These are phyloP conservation scores for Drosophila austrosaltans DNA, from an alignment of 2,888 invertebrate genomes.

Conservation along the genomic window DNA sequence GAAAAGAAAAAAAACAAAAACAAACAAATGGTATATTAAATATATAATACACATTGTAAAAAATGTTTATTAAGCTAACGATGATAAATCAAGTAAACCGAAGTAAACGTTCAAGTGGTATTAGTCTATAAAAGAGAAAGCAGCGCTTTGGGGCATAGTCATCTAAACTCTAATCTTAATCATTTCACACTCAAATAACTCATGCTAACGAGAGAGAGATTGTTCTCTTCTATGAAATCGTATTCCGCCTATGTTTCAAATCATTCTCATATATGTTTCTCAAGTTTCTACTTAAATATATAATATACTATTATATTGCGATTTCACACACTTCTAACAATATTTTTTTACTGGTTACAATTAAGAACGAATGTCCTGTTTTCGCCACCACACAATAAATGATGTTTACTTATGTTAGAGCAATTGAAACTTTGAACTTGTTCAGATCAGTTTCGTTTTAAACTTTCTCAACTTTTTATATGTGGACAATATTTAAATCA, in stretches of 20 bases:
- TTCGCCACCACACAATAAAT: background rate
- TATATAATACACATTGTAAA: conserved; percentile 42
- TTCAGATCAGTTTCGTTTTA: too few relatives aligned
- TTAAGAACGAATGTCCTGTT: background rate
- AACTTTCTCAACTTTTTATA: too few relatives aligned
- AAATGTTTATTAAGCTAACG: conserved; percentile 38
- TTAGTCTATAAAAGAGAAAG: conserved; percentile 53
- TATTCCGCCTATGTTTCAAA: background rate
- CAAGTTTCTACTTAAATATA: background rate
- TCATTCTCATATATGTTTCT: conserved; percentile 4
- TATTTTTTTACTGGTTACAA: background rate
- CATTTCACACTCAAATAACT: conserved; percentile 28
- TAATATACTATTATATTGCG: background rate
- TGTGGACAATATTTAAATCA: too few relatives aligned
- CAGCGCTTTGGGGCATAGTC: conserved; percentile 29
- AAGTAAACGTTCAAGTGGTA: conserved; percentile 38
- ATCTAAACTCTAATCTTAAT: conserved; percentile 26
- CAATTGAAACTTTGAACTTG: background rate
- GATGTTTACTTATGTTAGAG: too few relatives aligned
- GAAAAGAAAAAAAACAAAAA: conserved; percentile 23
- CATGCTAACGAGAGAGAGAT: background rate
- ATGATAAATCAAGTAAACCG: conserved; percentile 46
- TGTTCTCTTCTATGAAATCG: background rate
- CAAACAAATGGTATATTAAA: conserved; percentile 22
- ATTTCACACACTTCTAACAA: background rate